Conservation (phyloP, 2,113 vertebrate species). For the Acrocephalus arundinaceus region DNA sequence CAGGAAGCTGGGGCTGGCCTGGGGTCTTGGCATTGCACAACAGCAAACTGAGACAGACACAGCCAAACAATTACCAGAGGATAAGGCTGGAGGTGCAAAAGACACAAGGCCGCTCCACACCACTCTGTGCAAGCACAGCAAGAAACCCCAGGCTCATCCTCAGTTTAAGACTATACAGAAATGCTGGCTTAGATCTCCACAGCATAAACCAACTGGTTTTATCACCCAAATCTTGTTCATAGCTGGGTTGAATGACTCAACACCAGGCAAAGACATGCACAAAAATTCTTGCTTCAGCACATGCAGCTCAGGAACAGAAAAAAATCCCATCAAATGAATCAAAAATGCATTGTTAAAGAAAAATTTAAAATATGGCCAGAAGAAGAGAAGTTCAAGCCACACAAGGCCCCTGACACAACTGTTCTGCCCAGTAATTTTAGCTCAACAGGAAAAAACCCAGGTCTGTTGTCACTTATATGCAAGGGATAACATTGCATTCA, state of each 20-base stretch:
- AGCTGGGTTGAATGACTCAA: background rate
- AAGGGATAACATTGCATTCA: background rate
- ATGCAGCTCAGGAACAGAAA: background rate
- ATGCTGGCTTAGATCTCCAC: background rate
- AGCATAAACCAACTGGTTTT: background rate
- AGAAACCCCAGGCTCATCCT: background rate
- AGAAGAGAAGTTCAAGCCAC: background rate
- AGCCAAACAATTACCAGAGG: accelerated
- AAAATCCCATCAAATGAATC: background rate
- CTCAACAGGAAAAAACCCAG: accelerated
- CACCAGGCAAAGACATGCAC: background rate
- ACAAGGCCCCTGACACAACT: background rate
- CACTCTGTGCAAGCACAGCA: background rate
- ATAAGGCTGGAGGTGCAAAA: background rate
- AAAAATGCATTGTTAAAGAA: background rate
- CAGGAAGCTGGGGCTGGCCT: background rate
- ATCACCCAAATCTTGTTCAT: background rate
- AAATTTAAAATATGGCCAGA: background rate
- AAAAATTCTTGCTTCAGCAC: background rate
- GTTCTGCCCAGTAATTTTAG: background rate
- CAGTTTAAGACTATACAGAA: background rate
- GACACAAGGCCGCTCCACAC: background rate
- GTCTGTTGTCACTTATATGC: background rate
- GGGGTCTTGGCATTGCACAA: background rate
- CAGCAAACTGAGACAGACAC: background rate